Base-by-base conservation (phyloP, 2,113 vertebrate species). In the Odontophorus gujanensis region DNA sequence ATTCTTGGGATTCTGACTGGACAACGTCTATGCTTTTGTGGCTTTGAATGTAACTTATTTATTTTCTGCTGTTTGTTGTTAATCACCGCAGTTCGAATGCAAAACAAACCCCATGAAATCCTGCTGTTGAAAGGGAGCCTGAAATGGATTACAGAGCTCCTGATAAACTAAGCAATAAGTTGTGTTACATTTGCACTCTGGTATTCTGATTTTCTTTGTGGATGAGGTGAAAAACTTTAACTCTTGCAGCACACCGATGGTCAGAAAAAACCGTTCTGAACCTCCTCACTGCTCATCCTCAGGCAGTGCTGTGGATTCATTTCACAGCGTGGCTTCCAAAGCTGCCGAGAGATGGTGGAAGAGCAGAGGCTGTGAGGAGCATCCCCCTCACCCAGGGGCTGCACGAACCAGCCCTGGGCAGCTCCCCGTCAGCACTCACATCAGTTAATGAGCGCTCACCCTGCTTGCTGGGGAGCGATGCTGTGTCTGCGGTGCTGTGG, bases 1-100 rank as follows among this genome's bases (percentile, higher is more conserved):
- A 84, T 96, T 95, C 85, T 69, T 86, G 73, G 58, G 93, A 73
- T 93, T 95, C 66, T 94, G 21, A 57, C 58, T 87, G 76, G 82
- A 81, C 92, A 95, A 93, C 93, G 90, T 91, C 75, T 63, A 57
- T 89, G 63, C 94, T 92, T 89, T 63, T 90, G n/a, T 75, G 83
- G 53, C 45, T 95, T 94, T 93, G 90, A 88, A 79, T 92, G 88
- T 85, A 90, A 86, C 76, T 34, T 95, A 94, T 75, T 95, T 88
- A 91, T 94, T 92, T 96, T 88, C 80, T 86, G 38, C 72, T 89
- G 75, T 75, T 92, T 96, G 72, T 95, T 80, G 34, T 95, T 89
- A 82, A 95, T 92, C 65, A 42, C 10, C 40, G 38, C 40, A 48
- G 80, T 81, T 91, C 53, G 75, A 90, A 84, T 47, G 45, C 55